These are phyloP conservation scores for Drosophila punjabiensis DNA, from an alignment of 1,140 invertebrate species.

Conservation along the genomic window DNA sequence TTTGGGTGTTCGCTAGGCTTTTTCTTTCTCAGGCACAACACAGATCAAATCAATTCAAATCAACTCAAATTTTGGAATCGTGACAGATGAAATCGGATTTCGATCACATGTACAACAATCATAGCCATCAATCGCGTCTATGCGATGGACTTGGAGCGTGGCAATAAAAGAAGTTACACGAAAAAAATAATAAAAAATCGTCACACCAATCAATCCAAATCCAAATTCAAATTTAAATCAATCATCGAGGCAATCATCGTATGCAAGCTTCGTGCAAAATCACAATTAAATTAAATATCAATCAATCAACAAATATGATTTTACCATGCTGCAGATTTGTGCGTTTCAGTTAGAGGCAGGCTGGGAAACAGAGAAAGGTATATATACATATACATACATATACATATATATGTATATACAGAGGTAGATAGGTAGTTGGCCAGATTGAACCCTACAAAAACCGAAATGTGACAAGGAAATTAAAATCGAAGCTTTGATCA, in stretches of 20 bases:
- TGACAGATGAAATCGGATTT: slow-evolving; percentile 18
- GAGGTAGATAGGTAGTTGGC: slow-evolving; percentile 23
- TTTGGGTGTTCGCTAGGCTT: slow-evolving; percentile 48
- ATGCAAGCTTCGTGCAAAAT: slow-evolving; percentile 52
- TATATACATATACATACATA: slow-evolving; percentile 30
- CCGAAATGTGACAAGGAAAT: background rate
- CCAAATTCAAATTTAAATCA: slow-evolving; percentile 57
- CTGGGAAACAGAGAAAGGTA: slow-evolving; percentile 23
- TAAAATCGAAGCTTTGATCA: background rate
- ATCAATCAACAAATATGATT: slow-evolving; percentile 13
- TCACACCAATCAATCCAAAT: slow-evolving; percentile 47
- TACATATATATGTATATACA: background rate
- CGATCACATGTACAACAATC: slow-evolving; percentile 45
- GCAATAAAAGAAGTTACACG: slow-evolving; percentile 18
- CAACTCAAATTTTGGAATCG: slow-evolving; percentile 39
- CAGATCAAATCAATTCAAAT: slow-evolving; percentile 41
- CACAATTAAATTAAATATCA: slow-evolving; percentile 25
- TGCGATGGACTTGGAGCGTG: slow-evolving; percentile 40
- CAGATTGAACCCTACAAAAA: slow-evolving; percentile 13
- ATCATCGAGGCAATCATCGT: slow-evolving; percentile 41
- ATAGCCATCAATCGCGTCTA: slow-evolving; percentile 42
- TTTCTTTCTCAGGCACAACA: slow-evolving; percentile 44
- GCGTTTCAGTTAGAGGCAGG: slow-evolving; percentile 30
- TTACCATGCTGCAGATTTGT: slow-evolving; percentile 56
- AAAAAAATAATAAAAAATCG: slow-evolving; percentile 11